Evolutionary conservation across 2,888 invertebrate species (phyloP).

Genomic region (Merodon equestris): DNA sequence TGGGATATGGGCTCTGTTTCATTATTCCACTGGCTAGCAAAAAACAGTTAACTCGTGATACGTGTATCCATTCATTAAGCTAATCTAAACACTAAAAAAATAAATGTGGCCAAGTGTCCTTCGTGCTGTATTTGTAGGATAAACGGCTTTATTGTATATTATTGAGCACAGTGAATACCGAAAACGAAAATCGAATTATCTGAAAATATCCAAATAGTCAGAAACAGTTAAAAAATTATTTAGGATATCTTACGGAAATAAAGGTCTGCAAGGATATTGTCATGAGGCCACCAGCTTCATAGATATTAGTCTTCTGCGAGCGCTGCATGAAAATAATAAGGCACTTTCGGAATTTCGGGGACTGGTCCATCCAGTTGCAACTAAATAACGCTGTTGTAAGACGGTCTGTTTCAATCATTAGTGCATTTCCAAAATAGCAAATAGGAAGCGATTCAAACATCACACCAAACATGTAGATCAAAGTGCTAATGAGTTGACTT

Average conservation of each 20-base stretch:
- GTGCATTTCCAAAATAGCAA: slow-evolving; percentile 36
- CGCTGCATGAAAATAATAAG: slow-evolving; percentile 46
- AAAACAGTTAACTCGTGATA: too few relatives aligned
- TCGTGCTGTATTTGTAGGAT: too few relatives aligned
- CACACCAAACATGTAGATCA: slow-evolving; percentile 6
- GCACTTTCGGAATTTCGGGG: slow-evolving; percentile 14
- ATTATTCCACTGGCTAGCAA: too few relatives aligned
- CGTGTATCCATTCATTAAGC: too few relatives aligned
- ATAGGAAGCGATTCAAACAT: slow-evolving; percentile 30
- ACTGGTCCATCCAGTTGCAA: slow-evolving; percentile 43
- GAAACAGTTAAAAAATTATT: too few relatives aligned
- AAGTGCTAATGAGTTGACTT: slow-evolving; percentile 8
- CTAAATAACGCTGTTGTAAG: slow-evolving; percentile 30
- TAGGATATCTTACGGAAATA: slow-evolving; percentile 18
- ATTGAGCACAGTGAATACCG: slow-evolving; percentile 24
- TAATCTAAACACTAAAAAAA: too few relatives aligned
- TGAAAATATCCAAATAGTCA: too few relatives aligned
- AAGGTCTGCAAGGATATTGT: slow-evolving; percentile 34
- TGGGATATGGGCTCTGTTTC: too few relatives aligned
- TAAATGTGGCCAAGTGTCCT: too few relatives aligned
- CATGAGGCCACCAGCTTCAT: slow-evolving; percentile 30
- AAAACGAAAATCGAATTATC: slow-evolving; percentile 47
- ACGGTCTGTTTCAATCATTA: slow-evolving; percentile 29
- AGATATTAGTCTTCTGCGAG: slow-evolving; percentile 18
- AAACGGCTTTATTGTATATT: not conserved